Evolutionary conservation across 1,140 invertebrate genomes (phyloP).

Genomic region (Mamestra configurata): DNA sequence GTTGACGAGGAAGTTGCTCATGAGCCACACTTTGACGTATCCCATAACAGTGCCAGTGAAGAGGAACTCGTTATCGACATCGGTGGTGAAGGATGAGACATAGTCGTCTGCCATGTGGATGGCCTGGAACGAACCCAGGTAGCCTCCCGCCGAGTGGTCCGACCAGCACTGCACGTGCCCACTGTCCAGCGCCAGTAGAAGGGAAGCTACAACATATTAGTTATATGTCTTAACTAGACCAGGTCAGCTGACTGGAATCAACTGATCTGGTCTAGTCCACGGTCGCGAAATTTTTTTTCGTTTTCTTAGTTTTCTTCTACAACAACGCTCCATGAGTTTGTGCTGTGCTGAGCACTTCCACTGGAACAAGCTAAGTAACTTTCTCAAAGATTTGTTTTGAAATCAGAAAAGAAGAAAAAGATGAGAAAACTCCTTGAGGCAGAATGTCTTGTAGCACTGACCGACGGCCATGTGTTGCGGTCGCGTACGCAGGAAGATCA

Average conservation of each 20-base stretch:
- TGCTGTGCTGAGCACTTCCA: no score
- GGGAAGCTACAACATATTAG: constrained; percentile 83
- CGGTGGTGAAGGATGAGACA: constrained; percentile 90
- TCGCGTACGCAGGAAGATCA: constrained; percentile 88
- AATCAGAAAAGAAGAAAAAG: no score
- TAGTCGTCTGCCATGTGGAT: constrained; percentile 91
- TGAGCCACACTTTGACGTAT: constrained; percentile 92
- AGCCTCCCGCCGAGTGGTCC: constrained; percentile 91
- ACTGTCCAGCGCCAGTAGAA: constrained; percentile 90
- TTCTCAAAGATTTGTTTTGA: no score
- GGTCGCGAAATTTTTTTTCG: no score
- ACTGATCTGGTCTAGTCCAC: no score
- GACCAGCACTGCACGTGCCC: constrained; percentile 89
- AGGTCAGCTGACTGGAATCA: no score
- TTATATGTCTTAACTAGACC: neutral
- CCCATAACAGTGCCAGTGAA: constrained; percentile 91
- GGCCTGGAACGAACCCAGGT: constrained; percentile 89
- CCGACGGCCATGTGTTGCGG: constrained; percentile 85
- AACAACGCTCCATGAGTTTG: no score
- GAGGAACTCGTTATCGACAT: constrained; percentile 90
- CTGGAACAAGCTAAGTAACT: no score
- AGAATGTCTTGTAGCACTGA: constrained; percentile 39
- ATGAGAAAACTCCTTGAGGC: no score
- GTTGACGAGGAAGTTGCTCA: constrained; percentile 88
- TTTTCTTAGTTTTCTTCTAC: no score